A percentile compares a stretch with the other conserved stretches of the same genome.
These are phyloP conservation scores for Lagorchestes hirsutus DNA, from an alignment of 2,797 vertebrate genomes.

Conservation along the genomic window DNA sequence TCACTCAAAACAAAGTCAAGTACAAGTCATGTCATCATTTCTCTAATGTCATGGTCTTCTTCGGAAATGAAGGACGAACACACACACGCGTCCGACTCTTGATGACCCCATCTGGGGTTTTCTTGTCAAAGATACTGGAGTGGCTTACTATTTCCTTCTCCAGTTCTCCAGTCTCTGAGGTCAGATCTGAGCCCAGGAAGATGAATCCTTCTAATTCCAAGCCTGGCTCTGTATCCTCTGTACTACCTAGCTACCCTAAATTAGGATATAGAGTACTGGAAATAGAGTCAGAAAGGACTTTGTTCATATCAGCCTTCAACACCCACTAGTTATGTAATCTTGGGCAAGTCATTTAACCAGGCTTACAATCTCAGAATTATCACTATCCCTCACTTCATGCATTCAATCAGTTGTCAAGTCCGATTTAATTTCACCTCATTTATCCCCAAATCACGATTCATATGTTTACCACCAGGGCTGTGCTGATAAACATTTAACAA, in stretches of 20 bases:
- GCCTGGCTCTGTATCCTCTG: neutral
- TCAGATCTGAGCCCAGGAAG: neutral
- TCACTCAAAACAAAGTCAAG: too few relatives aligned
- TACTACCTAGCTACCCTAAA: too few relatives aligned
- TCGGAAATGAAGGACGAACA: too few relatives aligned
- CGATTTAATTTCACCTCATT: neutral
- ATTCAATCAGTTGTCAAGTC: neutral
- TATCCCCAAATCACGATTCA: neutral
- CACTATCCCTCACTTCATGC: neutral
- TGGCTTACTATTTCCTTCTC: neutral
- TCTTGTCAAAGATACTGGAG: neutral
- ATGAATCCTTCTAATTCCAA: neutral
- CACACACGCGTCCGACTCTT: neutral
- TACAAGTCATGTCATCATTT: too few relatives aligned
- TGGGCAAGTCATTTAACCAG: neutral
- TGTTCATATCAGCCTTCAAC: neutral
- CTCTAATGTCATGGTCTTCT: too few relatives aligned
- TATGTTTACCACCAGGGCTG: neutral
- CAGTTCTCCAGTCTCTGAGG: neutral
- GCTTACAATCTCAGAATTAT: neutral
- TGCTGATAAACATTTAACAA: neutral
- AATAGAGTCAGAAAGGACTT: neutral
- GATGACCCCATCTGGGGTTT: neutral
- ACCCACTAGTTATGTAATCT: neutral
- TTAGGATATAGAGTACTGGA: neutral